Percentiles rank a stretch among this genome's conserved stretches.
These are phyloP conservation scores for Halichoerus grypus DNA, from an alignment of 2,113 vertebrate genomes.

Conservation along the genomic window DNA sequence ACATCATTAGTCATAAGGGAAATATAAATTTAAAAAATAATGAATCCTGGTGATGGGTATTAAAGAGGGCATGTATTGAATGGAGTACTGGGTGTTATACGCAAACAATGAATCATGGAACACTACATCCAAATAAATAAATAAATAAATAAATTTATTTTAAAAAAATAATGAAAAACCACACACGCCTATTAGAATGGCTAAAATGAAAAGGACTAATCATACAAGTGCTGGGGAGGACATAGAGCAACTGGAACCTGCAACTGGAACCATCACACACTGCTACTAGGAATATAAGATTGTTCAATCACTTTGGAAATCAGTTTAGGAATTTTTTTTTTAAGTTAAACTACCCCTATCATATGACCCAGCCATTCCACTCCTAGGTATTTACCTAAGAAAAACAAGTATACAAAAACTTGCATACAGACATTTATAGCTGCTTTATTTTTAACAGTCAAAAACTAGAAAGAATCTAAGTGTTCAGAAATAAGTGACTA, in stretches of 20 bases:
- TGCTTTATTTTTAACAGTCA: neutral
- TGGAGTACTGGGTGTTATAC: no score
- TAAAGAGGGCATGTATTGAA: no score
- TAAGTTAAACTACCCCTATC: neutral
- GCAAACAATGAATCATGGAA: neutral
- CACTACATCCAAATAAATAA: neutral
- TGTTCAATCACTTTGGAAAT: neutral
- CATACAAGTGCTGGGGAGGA: neutral
- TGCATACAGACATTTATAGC: neutral
- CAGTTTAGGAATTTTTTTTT: neutral
- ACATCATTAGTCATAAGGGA: neutral
- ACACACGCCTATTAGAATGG: neutral
- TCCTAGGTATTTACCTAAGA: neutral
- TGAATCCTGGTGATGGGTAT: neutral
- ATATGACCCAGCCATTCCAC: neutral
- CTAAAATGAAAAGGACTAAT: slow-evolving; percentile 14
- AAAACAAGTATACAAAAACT: neutral
- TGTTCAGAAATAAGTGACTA: neutral
- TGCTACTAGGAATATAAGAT: neutral
- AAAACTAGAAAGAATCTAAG: neutral
- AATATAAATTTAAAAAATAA: neutral
- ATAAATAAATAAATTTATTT: no score
- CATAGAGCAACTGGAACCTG: neutral
- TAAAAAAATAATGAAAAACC: neutral
- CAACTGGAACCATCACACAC: neutral